Percentiles rank a stretch among this genome's conserved stretches.
Conservation (phyloP, 2,888 invertebrate species). For the Perizoma flavofasciatum region DNA sequence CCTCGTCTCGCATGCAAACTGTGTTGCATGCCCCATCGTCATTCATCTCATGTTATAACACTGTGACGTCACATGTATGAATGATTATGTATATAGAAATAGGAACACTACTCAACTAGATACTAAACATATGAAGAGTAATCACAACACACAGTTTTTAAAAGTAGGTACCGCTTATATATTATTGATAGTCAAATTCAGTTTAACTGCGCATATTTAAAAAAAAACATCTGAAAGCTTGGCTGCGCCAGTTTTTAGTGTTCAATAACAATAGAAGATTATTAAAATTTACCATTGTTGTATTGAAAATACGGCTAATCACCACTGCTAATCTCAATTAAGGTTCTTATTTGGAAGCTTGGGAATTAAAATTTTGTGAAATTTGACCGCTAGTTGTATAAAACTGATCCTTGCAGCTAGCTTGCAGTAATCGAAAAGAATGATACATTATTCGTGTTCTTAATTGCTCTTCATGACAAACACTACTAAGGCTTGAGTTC, state of each 20-base stretch:
- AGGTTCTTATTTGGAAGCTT: too few relatives aligned
- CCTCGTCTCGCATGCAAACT: constrained; percentile 25
- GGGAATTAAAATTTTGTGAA: too few relatives aligned
- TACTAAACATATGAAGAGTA: constrained; percentile 31
- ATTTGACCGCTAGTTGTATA: too few relatives aligned
- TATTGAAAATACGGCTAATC: neutral
- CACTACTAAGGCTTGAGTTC: neutral
- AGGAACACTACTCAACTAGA: constrained; percentile 40
- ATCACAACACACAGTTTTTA: constrained; percentile 19
- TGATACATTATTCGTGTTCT: neutral
- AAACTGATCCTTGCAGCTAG: too few relatives aligned
- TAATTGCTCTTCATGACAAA: constrained; percentile 30
- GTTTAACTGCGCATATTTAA: constrained; percentile 12
- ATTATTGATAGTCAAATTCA: neutral
- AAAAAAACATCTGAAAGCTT: neutral
- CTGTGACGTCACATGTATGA: constrained; percentile 40
- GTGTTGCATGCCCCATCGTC: constrained; percentile 34
- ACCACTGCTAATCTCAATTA: too few relatives aligned
- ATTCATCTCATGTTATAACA: constrained; percentile 40
- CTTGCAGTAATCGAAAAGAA: too few relatives aligned
- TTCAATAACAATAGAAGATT: neutral
- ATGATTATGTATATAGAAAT: constrained; percentile 34
- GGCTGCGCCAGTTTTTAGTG: constrained; percentile 1
- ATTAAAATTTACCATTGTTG: too few relatives aligned
- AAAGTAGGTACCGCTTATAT: neutral